A percentile compares a stretch with the other conserved stretches of the same genome.
Conservation (phyloP, 1,140 invertebrate genomes). For the Papilio dardanus region DNA sequence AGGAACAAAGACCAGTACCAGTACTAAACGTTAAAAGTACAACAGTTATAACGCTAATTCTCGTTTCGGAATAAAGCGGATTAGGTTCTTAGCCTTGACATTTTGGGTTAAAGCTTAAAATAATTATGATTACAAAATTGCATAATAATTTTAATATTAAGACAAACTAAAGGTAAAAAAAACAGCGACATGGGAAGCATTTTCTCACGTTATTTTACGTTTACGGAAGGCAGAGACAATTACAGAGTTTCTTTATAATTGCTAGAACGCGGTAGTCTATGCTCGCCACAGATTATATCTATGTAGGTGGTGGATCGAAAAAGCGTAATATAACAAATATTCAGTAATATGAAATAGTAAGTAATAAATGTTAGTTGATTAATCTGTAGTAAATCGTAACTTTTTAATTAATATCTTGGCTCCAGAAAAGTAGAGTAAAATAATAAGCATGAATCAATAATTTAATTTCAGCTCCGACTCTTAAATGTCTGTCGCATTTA, state of each 20-base stretch:
- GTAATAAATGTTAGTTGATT: not conserved
- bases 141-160: not conserved
- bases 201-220: slow-evolving; percentile 12
- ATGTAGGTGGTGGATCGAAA: slow-evolving; percentile 15
- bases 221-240: slow-evolving; percentile 24
- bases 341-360: not conserved
- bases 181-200: not conserved
- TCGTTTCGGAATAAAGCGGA: too few relatives aligned
- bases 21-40: too few relatives aligned
- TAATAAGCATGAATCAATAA: too few relatives aligned
- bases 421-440: too few relatives aligned
- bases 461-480: too few relatives aligned
- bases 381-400: not conserved
- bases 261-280: slow-evolving; percentile 24
- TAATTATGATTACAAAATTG: not conserved
- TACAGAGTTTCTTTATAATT: slow-evolving; percentile 26
- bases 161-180: not conserved
- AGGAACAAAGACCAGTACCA: too few relatives aligned
- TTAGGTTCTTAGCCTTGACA: too few relatives aligned
- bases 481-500: too few relatives aligned
- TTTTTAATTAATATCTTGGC: not conserved
- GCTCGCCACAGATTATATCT: slow-evolving; percentile 18
- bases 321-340: slow-evolving; percentile 4
- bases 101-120: not conserved
- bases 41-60: too few relatives aligned